These are phyloP conservation scores for Sarcophaga peregrina DNA, from an alignment of 1,140 invertebrate species.

Conservation along the genomic window DNA sequence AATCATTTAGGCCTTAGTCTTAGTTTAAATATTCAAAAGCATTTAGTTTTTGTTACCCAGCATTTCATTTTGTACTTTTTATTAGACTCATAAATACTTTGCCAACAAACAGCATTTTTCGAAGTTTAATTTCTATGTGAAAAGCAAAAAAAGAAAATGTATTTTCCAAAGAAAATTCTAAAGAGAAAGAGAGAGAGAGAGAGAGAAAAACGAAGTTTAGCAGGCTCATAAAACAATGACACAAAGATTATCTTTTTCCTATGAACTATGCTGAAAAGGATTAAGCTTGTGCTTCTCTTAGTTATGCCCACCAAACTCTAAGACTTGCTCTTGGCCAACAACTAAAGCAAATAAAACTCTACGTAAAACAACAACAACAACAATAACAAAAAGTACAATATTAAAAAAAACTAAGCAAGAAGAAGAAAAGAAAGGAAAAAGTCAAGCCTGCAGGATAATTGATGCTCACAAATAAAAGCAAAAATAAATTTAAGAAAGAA, in stretches of 20 bases:
- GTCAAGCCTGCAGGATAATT: conserved; percentile 10
- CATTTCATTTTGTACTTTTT: not conserved
- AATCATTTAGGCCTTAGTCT: too few species aligned
- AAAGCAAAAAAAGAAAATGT: too few species aligned
- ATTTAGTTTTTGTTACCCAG: too few species aligned
- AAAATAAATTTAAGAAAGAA: not conserved
- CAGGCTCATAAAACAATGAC: conserved; percentile 16
- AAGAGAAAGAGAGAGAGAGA: too few species aligned
- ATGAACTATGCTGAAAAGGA: conserved; percentile 15
- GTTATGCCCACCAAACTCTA: too few species aligned
- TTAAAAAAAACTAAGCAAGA: too few species aligned
- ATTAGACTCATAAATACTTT: conserved; percentile 9
- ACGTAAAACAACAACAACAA: too few species aligned
- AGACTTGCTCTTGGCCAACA: too few species aligned
- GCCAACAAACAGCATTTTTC: not conserved
- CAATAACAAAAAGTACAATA: not conserved
- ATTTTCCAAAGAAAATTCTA: too few species aligned
- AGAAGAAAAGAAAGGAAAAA: not conserved
- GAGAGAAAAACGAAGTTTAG: not conserved
- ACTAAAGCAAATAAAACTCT: conserved; percentile 4
- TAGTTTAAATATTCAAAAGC: not conserved
- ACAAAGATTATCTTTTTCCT: not conserved
- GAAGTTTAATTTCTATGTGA: too few species aligned
- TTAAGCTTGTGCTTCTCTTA: not conserved
- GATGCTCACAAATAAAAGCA: not conserved